Evolutionary conservation across 2,888 invertebrate genomes (phyloP).

Genomic region (Chloroclystis v-ata): DNA sequence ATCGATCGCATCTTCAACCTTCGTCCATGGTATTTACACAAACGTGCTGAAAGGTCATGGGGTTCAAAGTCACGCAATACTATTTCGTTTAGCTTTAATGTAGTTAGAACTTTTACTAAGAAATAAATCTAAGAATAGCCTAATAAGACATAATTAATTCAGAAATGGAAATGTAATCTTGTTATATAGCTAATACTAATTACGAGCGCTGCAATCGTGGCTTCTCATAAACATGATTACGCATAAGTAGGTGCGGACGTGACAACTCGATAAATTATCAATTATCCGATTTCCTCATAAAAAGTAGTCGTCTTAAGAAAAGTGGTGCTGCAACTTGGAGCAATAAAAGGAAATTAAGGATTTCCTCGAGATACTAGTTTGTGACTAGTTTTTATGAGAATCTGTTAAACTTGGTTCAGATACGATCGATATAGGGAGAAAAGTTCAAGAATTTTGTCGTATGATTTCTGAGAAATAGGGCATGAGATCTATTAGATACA

Average conservation of each 20-base stretch:
- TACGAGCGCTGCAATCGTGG: conserved; percentile 7
- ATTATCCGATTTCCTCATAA: conserved; percentile 23
- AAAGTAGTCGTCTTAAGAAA: conserved; percentile 24
- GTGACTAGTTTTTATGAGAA: conserved; percentile 19
- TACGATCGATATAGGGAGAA: conserved; percentile 8
- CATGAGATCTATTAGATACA: not conserved
- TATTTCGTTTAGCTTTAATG: conserved; percentile 1
- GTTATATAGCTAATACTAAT: conserved; percentile 4
- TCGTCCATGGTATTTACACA: conserved; percentile 1
- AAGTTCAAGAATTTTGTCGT: conserved; percentile 9
- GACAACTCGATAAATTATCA: conserved; percentile 23
- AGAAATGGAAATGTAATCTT: not conserved
- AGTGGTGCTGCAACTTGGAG: conserved; percentile 19
- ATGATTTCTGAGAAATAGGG: conserved; percentile 2
- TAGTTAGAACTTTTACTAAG: conserved; percentile 1
- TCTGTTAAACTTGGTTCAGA: conserved; percentile 16
- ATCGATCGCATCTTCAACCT: conserved; percentile 13
- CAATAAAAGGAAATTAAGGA: conserved; percentile 32
- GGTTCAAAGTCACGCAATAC: conserved; percentile 14
- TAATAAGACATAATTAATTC: not conserved
- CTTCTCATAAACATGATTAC: conserved; percentile 17
- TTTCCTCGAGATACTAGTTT: conserved; percentile 30
- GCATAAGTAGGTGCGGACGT: conserved; percentile 20
- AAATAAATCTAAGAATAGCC: not conserved
- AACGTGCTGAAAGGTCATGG: conserved; percentile 10